Evolutionary conservation across 2,888 invertebrate genomes (phyloP), one percentile per base, ranked within the genome.

Genomic region (Ormyrus rosae): DNA sequence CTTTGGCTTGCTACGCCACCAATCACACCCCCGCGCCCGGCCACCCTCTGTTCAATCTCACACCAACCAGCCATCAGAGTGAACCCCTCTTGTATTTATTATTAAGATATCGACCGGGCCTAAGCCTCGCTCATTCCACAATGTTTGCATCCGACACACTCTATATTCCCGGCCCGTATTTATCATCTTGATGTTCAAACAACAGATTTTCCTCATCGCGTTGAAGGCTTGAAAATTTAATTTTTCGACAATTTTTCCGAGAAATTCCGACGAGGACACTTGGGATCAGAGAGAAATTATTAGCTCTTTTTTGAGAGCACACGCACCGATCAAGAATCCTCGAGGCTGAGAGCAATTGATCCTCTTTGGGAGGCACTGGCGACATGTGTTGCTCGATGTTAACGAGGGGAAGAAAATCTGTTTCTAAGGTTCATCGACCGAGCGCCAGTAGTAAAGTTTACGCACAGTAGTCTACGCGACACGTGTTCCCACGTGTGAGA

Each of bases 91-190:
- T 87, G 88, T 89, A 90, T 90, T 90, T 90, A 90, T 90, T 90
- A 90, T 90, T 90, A 90, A 90, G 90, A 90, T 89, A 90, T 90
- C 90, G 90, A 90, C 88, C 89, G 88, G 19, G 84, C 85, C 86
- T 87, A 84, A 88, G 87, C 86, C 85, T 86, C 84, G 86, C 85
- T 85, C 85, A 78, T 84, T 85, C 84, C 84, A 84, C 85, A 85
- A 87, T 86, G 85, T 80, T 80, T 78, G 78, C 78, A 78, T 75
- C 74, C 73, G 13, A 81, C 74, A 70, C 65, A 70, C 73, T 73
- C 72, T 73, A 68, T 81, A 73, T 74, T 61, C 63, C 11, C 19
- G 67, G 46, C 73, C 46, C 11, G 7, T 73, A 68, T 65, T 73
- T 68, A 67, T 72, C 72, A 68, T 13, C 34, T 53, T 48, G 69